Conservation (phyloP, 37 sponge, comb jelly and placozoan species). For the Crambe crambe region DNA sequence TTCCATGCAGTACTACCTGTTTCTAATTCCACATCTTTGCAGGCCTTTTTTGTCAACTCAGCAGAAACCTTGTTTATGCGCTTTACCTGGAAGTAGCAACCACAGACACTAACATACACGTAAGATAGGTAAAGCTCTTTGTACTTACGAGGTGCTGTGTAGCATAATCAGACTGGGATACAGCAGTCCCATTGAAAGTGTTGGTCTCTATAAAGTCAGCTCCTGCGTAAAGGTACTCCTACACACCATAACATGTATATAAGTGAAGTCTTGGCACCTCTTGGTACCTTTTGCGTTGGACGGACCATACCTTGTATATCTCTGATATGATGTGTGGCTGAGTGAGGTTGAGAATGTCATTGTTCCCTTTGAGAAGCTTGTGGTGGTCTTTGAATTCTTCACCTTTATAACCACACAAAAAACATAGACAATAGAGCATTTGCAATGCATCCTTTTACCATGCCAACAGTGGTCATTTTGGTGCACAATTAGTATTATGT, state of each 20-base stretch:
- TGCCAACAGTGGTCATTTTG: no score
- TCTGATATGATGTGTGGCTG: conserved; percentile 86
- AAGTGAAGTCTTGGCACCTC: no score
- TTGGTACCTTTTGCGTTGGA: not conserved
- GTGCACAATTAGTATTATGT: no score
- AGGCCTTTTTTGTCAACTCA: conserved; percentile 77
- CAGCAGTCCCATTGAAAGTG: conserved; percentile 95
- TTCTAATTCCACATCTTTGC: conserved; percentile 62
- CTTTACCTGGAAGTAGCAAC: conserved; percentile 60
- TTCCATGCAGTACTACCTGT: no score
- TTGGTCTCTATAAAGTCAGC: conserved; percentile 97
- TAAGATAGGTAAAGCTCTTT: no score
- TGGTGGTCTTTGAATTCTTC: conserved; percentile 92
- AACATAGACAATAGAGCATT: no score
- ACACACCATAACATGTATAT: no score
- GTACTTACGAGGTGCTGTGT: conserved; percentile 81
- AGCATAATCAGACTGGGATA: conserved; percentile 91
- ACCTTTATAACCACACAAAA: no score
- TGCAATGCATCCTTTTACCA: no score
- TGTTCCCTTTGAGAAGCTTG: conserved; percentile 89
- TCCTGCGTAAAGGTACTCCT: conserved; percentile 90
- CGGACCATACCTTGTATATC: conserved; percentile 77
- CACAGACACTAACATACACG: no score
- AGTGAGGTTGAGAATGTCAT: conserved; percentile 96
- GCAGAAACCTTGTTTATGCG: conserved; percentile 92